Evolutionary conservation across 2,113 vertebrate species (phyloP), one percentile per base, ranked within the genome.

Genomic region (Lepisosteus osseus): DNA sequence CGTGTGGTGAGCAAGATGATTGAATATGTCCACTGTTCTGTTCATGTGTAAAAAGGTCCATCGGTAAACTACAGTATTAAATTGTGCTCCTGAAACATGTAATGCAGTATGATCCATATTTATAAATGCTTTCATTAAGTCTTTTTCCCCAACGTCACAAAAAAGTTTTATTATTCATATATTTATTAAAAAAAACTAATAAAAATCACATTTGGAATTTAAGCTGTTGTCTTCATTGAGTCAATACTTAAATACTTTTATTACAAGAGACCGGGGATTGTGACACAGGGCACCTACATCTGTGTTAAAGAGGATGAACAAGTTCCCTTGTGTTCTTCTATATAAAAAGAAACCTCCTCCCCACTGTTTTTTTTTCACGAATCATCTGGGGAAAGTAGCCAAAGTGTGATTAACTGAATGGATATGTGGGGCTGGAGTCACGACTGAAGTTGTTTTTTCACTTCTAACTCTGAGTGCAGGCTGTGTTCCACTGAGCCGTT

Each of bases 51-150:
- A 57, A 43, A 0, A 11, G 14, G 54, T 68, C 3, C 17, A 9
- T 70, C 77, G 54, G 68, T 54, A 47, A 11, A 72, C 65, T 17
- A 70, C 79, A 87, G 83, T 86, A 80, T 87, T 87, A 79, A 74
- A 79, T 77, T 77, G 43, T 77, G 59, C 76, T 72, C 47, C 13
- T 65, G 8, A 70, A 76, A 63, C 65, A 76, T 77, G 54, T 83
- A 69, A 76, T 78, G 75, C 76, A 71, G 62, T 78, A 75, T 78
- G 71, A 82, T 71, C 3, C 77, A 73, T 74, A 69, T 74, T 79
- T 82, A 71, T 68, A 67, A 77, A 83, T 69, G 55, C 67, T 71
- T 14, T 76, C 62, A 17, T 76, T 70, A 65, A 5, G 73, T 61
- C 6, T 73, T 54, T 71, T 67, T 65, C 14, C 14, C 63, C 40